A percentile compares a stretch with the other conserved stretches of the same genome.
These are phyloP conservation scores for Brachionus koreanus DNA, from an alignment of 1,140 invertebrate species.

Conservation along the genomic window DNA sequence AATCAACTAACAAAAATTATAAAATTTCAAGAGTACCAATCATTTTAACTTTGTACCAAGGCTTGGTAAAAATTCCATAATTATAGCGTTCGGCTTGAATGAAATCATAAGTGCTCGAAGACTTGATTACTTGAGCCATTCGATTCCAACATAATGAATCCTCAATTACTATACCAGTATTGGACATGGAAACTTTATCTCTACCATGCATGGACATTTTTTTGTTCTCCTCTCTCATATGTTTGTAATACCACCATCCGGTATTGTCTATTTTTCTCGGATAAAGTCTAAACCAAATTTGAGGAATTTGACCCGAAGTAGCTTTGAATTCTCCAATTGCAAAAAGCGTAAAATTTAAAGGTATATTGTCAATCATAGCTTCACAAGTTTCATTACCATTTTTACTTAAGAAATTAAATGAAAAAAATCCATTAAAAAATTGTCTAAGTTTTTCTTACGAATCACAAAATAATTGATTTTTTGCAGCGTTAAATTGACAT, in stretches of 20 bases:
- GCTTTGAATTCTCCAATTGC: conserved; percentile 33
- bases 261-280: conserved; percentile 30
- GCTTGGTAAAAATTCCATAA: conserved; percentile 7
- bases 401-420: background rate
- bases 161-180: background rate
- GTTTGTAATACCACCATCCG: conserved; percentile 35
- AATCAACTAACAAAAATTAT: background rate
- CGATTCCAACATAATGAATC: background rate
- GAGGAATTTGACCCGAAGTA: background rate
- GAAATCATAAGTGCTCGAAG: background rate
- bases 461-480: background rate
- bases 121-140: conserved; percentile 3
- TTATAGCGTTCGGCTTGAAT: conserved; percentile 27
- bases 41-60: conserved; percentile 1
- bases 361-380: background rate
- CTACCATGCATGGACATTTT: conserved; percentile 18
- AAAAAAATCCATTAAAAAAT: too few species aligned
- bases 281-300: conserved; percentile 26
- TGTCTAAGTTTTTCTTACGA: background rate
- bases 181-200: background rate
- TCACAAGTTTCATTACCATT: conserved; percentile 7
- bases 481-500: background rate
- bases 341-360: conserved; percentile 22
- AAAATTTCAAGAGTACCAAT: conserved; percentile 26
- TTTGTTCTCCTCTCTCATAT: background rate